Evolutionary conservation across 2,888 invertebrate species (phyloP), one percentile per base, ranked within the genome.

Genomic region (Protonemura montana): DNA sequence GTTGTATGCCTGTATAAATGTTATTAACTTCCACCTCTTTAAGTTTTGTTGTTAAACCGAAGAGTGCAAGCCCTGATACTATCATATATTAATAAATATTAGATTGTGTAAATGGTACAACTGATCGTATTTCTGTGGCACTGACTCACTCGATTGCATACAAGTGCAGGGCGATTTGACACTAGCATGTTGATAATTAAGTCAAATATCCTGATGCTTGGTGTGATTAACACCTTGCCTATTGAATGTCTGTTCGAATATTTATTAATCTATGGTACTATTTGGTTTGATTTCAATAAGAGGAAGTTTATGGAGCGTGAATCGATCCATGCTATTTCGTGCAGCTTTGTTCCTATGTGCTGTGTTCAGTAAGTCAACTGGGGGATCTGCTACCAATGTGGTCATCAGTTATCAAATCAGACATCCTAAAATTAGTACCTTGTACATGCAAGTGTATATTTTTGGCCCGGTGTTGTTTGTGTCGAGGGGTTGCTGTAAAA

Each of bases 1-100:
- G 76, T 85, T 85, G 85, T 87, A 86, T 86, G 85, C 82, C 76
- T 86, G 86, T 87, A 86, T 87, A 85, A 87, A 87, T 87, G 87
- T 87, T 82, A 28, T 76, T 35, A 77, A 85, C 85, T 59, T 82
- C 85, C 27, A 30, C 85, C 29, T 80, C 78, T 85, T 80, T 76
- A 85, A 76, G 77, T 82, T 85, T 82, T 82, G 81, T 86, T 86
- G 59, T 86, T 86, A 80, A 35, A 81, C 35, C 85, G 28, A 78
- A 82, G 85, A 76, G 59, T 76, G 26, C 59, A 59, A 35, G 28
- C 59, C 85, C 59, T 82, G 81, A 80, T 27, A 86, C 59, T 82
- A 85, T 85, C 59, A 59, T 59, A 59, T 21, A 59, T 59, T 59
- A 59, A 59, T 59, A 59, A 59, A 59, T 59, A 59, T 59, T 59